Evolutionary conservation across 1,140 invertebrate genomes (phyloP), one percentile per base, ranked within the genome.

Genomic region (Aphelinus atriplicis): DNA sequence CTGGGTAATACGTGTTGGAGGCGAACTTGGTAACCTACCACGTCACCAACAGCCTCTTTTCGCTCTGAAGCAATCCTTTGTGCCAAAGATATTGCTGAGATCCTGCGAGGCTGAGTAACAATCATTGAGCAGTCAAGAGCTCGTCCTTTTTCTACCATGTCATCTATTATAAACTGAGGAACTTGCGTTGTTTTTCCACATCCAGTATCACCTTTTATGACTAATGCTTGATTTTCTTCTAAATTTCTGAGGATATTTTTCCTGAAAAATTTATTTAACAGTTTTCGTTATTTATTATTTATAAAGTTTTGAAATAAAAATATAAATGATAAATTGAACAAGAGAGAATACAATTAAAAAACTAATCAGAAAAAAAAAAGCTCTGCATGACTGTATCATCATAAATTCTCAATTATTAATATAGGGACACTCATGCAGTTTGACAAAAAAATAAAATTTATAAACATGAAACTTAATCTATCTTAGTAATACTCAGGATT

Each of bases 101-200:
- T 94, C 82, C 94, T 91, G 6, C 97, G 90, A 0, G 97, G 97
- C 83, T 99, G 95, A 0, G 96, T 95, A 46, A 96, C 93, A 51
- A 97, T 91, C 81, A 99, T 96, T 79, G 93, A 93, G 81, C 91
- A 92, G 67, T 88, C 66, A 0, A 77, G 46, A 87, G 89, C 77
- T 87, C 79, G 47, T 48, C 77, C 61, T 51, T 77, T 66, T 61
- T 60, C 3, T 10, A 71, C 60, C 71, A 79, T 96, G 80, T 94
- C 89, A 84, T 98, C 95, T 10, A 98, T 84, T 77, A 98, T 94
- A 82, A 94, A 98, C 85, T 98, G 97, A 1, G 96, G 96, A 43
- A 98, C 92, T 90, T 96, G 94, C 1, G 95, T 97, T 78, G 94
- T 95, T 88, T 97, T 97, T 26, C 95, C 96, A 82, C 95, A 96